Conservation (phyloP, 2,113 vertebrate species). For the Carassius gibelio region DNA sequence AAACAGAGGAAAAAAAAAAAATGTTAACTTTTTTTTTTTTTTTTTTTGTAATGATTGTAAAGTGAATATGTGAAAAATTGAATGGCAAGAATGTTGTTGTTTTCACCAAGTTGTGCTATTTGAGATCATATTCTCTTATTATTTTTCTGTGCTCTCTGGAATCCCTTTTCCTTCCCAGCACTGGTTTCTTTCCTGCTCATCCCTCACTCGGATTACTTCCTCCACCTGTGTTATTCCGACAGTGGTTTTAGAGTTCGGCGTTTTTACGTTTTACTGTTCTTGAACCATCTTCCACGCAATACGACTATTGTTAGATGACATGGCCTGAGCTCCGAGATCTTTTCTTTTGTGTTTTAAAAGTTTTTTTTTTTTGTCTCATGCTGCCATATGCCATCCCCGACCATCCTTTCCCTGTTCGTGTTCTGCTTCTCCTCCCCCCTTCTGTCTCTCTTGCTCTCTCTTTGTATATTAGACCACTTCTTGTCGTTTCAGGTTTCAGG, state of each 20-base stretch:
- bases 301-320: conserved; percentile 49
- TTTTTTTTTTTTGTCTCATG: conserved; percentile 33
- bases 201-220: conserved; percentile 44
- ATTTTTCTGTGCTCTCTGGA: conserved; percentile 52
- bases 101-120: conserved; percentile 65
- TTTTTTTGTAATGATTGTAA: conserved; percentile 59
- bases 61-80: conserved; percentile 65
- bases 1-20: conserved; percentile 16
- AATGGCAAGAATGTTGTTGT: conserved; percentile 62
- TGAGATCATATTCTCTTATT: conserved; percentile 59
- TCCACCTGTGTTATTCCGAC: conserved; percentile 46
- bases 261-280: conserved; percentile 34
- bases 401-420: conserved; percentile 44
- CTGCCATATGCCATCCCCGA: conserved; percentile 10
- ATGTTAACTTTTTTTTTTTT: conserved; percentile 37
- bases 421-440: conserved; percentile 49
- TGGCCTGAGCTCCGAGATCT: conserved; percentile 48
- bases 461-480: conserved; percentile 84
- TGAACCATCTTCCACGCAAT: conserved; percentile 30
- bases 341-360: conserved; percentile 22
- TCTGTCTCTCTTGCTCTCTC: neutral
- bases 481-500: conserved; percentile 87
- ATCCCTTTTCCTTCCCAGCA: conserved; percentile 49
- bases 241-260: conserved; percentile 49
- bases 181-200: conserved; percentile 37